Evolutionary conservation across 2,797 vertebrate genomes (phyloP).

Genomic region (Fringilla coelebs): DNA sequence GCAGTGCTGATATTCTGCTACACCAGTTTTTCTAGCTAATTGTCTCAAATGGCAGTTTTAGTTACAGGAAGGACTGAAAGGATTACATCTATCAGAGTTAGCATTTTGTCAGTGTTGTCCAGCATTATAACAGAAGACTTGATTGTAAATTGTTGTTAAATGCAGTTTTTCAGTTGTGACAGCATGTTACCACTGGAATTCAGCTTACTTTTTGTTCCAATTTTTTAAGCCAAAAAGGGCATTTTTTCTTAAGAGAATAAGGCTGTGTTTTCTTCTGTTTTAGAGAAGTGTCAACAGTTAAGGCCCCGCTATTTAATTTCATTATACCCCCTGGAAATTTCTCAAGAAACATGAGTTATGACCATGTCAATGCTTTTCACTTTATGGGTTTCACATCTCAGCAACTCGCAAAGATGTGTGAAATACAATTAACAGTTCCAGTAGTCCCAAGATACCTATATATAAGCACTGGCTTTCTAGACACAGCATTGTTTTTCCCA

Average conservation of each 20-base stretch:
- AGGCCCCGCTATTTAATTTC: neutral
- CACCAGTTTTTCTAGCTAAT: neutral
- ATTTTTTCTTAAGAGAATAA: neutral
- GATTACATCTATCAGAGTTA: neutral
- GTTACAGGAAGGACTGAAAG: slow-evolving; percentile 8
- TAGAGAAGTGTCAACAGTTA: neutral
- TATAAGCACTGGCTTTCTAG: neutral
- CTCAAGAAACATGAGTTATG: neutral
- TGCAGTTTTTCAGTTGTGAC: neutral
- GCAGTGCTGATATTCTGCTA: neutral
- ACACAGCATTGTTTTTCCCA: neutral
- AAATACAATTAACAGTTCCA: neutral
- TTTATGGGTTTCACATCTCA: neutral
- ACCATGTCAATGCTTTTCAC: neutral
- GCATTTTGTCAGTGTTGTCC: neutral
- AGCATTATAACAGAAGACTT: neutral
- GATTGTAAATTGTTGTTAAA: neutral
- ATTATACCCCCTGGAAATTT: neutral
- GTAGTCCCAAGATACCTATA: neutral
- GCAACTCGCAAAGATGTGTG: neutral
- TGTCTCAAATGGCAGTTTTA: neutral
- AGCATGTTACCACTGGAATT: neutral
- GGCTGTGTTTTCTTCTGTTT: neutral
- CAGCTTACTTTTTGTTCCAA: neutral
- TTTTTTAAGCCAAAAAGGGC: neutral